Evolutionary conservation across 2,888 invertebrate species (phyloP), one percentile per base, ranked within the genome.

Genomic region (Hypselothyrea guttata): DNA sequence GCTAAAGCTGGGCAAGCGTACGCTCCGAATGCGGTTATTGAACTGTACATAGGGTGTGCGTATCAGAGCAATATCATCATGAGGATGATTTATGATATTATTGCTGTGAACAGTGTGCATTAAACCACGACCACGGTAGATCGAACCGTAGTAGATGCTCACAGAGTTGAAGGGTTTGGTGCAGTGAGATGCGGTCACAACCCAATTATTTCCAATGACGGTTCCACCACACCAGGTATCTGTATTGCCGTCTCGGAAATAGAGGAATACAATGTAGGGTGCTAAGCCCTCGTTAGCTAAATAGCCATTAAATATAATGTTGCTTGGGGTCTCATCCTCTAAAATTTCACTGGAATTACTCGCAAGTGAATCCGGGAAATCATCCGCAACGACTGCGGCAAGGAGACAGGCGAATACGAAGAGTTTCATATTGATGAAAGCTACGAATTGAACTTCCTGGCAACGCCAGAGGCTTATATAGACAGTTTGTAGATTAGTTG

Each of bases 121-220:
- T 11, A 61, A 48, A 9, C 78, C 69, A 7, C 63, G 51, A 1
- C 53, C 69, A 11, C 81, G 81, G 1, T 40, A 44, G 8, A 62
- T 77, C 0, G 79, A 72, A 12, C 87, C 87, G 40, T 86, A 72
- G 44, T 79, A 71, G 0, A 86, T 70, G 28, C 71, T 74, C 1
- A 74, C 73, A 0, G 64, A 56, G 18, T 33, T 22, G 31, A 9
- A 34, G 0, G 42, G 37, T 5, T 44, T 54, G 0, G 71, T 54
- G 7, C 68, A 68, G 0, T 68, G 66, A 1, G 59, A 33, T 0
- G 68, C 68, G 0, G 71, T 68, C 5, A 68, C 4, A 4, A 68
- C 45, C 68, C 68, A 68, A 7, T 30, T 55, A 13, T 65, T 35
- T 7, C 66, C 66, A 40, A 68, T 68, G 0, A 69, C 53, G 0